Evolutionary conservation across 2,113 vertebrate genomes (phyloP), one percentile per base, ranked within the genome.

Genomic region (Hippocampus zosterae): DNA sequence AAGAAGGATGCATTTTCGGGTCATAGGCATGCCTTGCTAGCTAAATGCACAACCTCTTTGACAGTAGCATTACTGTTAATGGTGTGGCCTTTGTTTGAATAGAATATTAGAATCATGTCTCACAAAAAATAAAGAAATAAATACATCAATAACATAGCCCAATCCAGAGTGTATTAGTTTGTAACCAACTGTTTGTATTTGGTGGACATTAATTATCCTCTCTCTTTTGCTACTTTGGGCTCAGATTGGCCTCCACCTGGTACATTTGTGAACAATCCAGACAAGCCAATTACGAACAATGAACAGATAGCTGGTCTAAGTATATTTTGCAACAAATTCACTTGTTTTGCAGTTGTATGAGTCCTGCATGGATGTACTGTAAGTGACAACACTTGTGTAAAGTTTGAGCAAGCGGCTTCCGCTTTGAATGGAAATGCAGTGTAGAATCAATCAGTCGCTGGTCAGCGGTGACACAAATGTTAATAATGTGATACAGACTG

Each of bases 381-480:
- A 62, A 25, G 41, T 15, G 65, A 60, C 57, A 76, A 70, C 69
- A 76, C 68, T 81, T 73, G 69, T 81, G 76, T 68, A 53, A 71
- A 74, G 63, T 67, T 27, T 78, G 55, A 74, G 57, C 59, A 67
- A 67, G 81, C 68, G 70, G 69, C 55, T 74, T 68, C 56, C 55
- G 52, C 75, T 77, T 74, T 72, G 71, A 64, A 76, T 70, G 77
- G 21, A 70, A 74, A 83, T 78, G 73, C 77, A 74, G 65, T 71
- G 79, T 59, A 78, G 69, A 83, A 74, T 85, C 68, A 68, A 77
- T 85, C 76, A 71, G 57, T 79, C 75, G 80, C 71, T 82, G 79
- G 62, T 72, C 75, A 68, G 5, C n/a, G 6, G 19, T 78, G 73
- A 77, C 74, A 78, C 73, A 74, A 67, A 73, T 72, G 79, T 71